phyloP scores from a whole-genome alignment of 2,888 invertebrate species.

The Pocota personata region DNA sequence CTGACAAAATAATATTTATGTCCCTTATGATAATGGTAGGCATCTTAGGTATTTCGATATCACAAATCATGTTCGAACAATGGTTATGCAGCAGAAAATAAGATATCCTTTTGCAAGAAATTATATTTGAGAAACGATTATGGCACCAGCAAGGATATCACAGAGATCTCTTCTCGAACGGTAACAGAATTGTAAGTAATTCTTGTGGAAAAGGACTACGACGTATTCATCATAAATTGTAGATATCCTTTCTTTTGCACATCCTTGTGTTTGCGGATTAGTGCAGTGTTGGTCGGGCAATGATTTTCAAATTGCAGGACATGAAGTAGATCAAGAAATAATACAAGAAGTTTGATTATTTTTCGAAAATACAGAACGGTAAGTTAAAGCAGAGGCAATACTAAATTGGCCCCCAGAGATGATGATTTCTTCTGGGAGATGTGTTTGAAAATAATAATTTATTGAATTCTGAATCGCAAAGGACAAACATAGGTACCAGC shows the following conservation, averaged over 20 bases:
- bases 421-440: background rate
- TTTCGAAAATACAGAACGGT: slow-evolving; percentile 19
- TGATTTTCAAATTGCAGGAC: slow-evolving; percentile 30
- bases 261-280: background rate
- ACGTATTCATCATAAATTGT: slow-evolving; percentile 18
- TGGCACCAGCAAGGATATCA: slow-evolving; percentile 27
- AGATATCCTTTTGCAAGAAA: slow-evolving; percentile 39
- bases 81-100: slow-evolving; percentile 35
- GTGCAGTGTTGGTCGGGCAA: slow-evolving; percentile 15
- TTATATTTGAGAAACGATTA: slow-evolving; percentile 27
- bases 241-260: slow-evolving; percentile 4
- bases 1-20: slow-evolving; percentile 34
- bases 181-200: background rate
- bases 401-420: background rate
- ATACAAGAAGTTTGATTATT: slow-evolving; percentile 5
- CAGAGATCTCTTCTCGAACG: background rate
- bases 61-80: slow-evolving; percentile 52
- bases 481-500: background rate
- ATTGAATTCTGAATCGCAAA: background rate
- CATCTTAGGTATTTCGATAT: slow-evolving; percentile 2
- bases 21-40: background rate
- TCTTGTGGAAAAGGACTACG: background rate
- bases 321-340: background rate
- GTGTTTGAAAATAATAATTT: background rate
- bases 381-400: background rate